These are phyloP conservation scores for Salmo trutta DNA, from an alignment of 2,797 vertebrate genomes.

Conservation along the genomic window DNA sequence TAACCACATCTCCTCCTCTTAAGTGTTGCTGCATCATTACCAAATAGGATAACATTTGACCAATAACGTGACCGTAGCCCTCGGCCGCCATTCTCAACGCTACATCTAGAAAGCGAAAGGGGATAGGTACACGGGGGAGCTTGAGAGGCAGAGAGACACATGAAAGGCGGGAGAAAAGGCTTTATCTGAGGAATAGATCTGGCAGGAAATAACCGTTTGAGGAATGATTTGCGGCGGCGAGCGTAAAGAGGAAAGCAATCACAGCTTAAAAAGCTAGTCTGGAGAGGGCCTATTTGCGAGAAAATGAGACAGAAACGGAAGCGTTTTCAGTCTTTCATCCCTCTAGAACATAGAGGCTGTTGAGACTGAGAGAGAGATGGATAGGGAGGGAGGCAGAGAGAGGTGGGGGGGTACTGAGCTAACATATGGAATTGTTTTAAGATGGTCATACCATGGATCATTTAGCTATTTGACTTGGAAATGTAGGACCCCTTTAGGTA, in stretches of 20 bases:
- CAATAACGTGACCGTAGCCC: slow-evolving; percentile 25
- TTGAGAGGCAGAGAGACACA: slow-evolving; percentile 33
- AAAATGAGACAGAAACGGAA: slow-evolving; percentile 64
- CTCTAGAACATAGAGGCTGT: slow-evolving; percentile 13
- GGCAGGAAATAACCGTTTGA: slow-evolving; percentile 70
- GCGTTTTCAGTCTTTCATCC: slow-evolving; percentile 54
- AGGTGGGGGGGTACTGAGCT: not conserved
- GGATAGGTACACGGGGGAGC: not conserved
- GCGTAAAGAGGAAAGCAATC: slow-evolving; percentile 72
- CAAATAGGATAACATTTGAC: slow-evolving; percentile 37
- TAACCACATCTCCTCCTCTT: not conserved
- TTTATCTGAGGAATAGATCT: slow-evolving; percentile 58
- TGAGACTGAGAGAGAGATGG: slow-evolving; percentile 3
- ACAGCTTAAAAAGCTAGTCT: slow-evolving; percentile 67
- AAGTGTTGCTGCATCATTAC: slow-evolving; percentile 1
- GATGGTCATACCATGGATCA: too few relatives aligned
- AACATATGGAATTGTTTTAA: too few relatives aligned
- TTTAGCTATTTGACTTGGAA: too few relatives aligned
- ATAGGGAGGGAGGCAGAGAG: not conserved
- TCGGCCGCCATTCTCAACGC: not conserved
- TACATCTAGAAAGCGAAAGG: slow-evolving; percentile 36
- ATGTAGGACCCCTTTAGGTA: too few relatives aligned
- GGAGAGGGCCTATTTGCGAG: slow-evolving; percentile 73
- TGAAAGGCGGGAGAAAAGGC: slow-evolving; percentile 44
- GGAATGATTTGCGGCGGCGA: slow-evolving; percentile 63